Percentiles rank a stretch among this genome's conserved stretches.
Conservation (phyloP, 1,140 invertebrate genomes). For the Drosophila pruinosa region DNA sequence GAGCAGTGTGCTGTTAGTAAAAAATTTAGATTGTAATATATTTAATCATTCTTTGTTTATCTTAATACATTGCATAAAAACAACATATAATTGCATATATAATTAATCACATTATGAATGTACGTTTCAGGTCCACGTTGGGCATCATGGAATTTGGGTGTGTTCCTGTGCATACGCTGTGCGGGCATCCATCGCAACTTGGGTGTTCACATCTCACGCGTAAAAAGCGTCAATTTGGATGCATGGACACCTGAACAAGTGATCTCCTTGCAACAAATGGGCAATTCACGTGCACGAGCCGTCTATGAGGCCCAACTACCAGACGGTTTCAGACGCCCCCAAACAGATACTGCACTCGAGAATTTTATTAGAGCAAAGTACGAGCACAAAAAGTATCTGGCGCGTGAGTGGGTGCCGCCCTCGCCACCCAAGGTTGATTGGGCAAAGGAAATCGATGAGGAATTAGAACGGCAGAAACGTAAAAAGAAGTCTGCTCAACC, state of each 20-base stretch:
- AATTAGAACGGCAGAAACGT: slow-evolving; percentile 90
- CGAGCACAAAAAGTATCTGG: slow-evolving; percentile 99
- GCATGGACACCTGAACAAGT: slow-evolving; percentile 99
- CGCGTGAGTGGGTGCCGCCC: slow-evolving; percentile 96
- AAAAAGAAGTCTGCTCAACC: slow-evolving; percentile 88
- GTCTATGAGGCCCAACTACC: slow-evolving; percentile 99
- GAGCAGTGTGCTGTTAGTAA: not conserved
- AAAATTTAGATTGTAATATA: not conserved
- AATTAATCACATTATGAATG: slow-evolving; percentile 5
- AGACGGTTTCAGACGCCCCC: slow-evolving; percentile 96
- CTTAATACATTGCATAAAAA: not conserved
- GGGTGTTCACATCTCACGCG: slow-evolving; percentile 98
- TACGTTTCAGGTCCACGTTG: slow-evolving; percentile 93
- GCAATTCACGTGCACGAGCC: slow-evolving; percentile 97
- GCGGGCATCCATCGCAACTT: slow-evolving; percentile 99
- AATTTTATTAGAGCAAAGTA: slow-evolving; percentile 98
- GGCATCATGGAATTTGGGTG: slow-evolving; percentile 99
- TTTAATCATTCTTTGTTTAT: slow-evolving; percentile 2
- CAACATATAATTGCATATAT: no score
- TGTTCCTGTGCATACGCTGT: slow-evolving; percentile 99
- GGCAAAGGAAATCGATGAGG: slow-evolving; percentile 93
- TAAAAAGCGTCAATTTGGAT: slow-evolving; percentile 98
- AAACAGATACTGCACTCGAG: slow-evolving; percentile 96
- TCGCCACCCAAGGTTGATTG: slow-evolving; percentile 91
- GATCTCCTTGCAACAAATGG: slow-evolving; percentile 96